Percentiles rank a stretch among this genome's conserved stretches.
Conservation (phyloP, 2,113 vertebrate genomes). For the Mohoua ochrocephala region DNA sequence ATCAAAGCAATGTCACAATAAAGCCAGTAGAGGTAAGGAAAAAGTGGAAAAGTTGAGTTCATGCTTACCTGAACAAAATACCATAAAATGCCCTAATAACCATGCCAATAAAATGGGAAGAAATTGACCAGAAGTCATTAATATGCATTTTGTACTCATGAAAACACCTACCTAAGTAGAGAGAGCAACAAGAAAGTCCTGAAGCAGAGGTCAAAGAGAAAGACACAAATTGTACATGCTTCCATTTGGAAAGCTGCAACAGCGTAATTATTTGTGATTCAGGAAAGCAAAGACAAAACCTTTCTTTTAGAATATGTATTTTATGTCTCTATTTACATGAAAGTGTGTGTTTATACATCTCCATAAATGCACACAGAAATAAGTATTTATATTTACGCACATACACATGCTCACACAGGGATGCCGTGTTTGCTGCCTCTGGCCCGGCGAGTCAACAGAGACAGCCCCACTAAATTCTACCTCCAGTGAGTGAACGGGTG, state of each 20-base stretch:
- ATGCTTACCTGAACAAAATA: not conserved
- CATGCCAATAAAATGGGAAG: not conserved
- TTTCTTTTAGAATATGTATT: not conserved
- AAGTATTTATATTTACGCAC: too few relatives aligned
- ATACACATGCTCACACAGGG: fast-evolving
- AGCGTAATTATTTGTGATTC: not conserved
- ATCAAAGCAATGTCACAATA: not conserved
- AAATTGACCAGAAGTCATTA: not conserved
- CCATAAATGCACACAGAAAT: not conserved
- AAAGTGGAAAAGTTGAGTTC: not conserved
- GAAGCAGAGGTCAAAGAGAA: not conserved
- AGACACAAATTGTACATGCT: not conserved
- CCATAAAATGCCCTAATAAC: not conserved
- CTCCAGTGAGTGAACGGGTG: not conserved
- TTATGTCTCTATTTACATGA: not conserved
- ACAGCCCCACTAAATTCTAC: not conserved
- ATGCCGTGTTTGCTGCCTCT: fast-evolving
- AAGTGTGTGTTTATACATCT: not conserved
- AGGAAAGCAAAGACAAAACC: not conserved
- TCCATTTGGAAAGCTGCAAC: not conserved
- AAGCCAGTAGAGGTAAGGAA: not conserved
- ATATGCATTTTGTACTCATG: not conserved
- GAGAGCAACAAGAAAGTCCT: not conserved
- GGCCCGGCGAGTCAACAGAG: not conserved
- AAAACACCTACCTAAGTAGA: not conserved